Conservation (phyloP, 2,113 vertebrate species). For the Pseudolaguvia tuberculata region DNA sequence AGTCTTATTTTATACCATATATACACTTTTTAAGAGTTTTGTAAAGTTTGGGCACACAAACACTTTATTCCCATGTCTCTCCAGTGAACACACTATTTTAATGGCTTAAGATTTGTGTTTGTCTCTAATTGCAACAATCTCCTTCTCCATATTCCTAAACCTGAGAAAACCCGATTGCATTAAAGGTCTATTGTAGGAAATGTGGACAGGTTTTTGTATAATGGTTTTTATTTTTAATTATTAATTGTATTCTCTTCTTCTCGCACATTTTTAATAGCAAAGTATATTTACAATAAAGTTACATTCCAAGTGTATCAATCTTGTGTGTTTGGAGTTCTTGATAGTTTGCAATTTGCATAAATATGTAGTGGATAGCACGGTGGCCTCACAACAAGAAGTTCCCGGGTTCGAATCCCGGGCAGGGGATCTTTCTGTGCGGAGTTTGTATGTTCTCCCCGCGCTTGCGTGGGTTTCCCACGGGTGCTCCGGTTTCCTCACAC, state of each 20-base stretch:
- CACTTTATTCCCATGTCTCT: conserved; percentile 60
- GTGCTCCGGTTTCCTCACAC: too few relatives aligned
- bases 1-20: conserved; percentile 8
- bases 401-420: too few relatives aligned
- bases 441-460: too few relatives aligned
- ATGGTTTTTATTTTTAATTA: not conserved
- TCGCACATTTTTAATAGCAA: conserved; percentile 30
- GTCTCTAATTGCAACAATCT: too few relatives aligned
- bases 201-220: conserved; percentile 1
- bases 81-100: not conserved
- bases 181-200: not conserved
- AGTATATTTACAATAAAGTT: conserved; percentile 42
- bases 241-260: not conserved
- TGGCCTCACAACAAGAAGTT: too few relatives aligned
- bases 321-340: not conserved
- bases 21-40: conserved; percentile 28
- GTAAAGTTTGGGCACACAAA: conserved; percentile 48
- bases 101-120: not conserved
- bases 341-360: not conserved
- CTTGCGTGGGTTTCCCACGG: too few relatives aligned
- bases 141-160: not conserved
- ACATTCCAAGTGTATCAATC: not conserved
- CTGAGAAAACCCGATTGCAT: not conserved
- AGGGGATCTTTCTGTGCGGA: too few relatives aligned
- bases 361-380: too few relatives aligned